phyloP scores from a whole-genome alignment of 2,797 vertebrate genomes.

The Dendrocincla fuliginosa region DNA sequence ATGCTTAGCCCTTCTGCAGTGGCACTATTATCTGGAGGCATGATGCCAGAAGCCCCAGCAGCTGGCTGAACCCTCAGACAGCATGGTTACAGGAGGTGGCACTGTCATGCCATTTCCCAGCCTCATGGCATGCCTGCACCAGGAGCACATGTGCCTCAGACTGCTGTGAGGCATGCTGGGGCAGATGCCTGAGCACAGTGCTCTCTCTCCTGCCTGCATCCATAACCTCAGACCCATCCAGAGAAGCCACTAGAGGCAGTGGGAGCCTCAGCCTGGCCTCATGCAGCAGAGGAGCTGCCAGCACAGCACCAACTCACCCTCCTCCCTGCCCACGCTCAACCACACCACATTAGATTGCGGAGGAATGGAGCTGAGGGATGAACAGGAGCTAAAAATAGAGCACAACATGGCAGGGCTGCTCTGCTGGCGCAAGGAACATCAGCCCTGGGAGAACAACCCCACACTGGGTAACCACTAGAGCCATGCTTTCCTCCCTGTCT shows the following conservation, averaged over 20 bases:
- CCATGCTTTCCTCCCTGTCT: background rate
- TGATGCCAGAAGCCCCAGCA: background rate
- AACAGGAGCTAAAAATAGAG: conserved; percentile 38
- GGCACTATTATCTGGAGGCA: background rate
- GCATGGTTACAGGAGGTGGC: fast-evolving
- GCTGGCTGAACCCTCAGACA: background rate
- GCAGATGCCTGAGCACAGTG: background rate
- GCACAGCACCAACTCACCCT: fast-evolving
- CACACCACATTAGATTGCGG: background rate
- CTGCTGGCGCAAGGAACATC: background rate
- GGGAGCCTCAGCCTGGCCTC: background rate
- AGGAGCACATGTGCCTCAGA: fast-evolving
- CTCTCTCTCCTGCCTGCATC: background rate
- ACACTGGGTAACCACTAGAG: background rate
- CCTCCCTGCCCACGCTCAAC: background rate
- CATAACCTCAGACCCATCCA: background rate
- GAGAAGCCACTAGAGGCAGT: background rate
- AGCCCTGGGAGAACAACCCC: background rate
- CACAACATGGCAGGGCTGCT: background rate
- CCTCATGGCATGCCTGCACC: fast-evolving
- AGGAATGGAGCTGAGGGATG: background rate
- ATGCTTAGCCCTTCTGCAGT: background rate
- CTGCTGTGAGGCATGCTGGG: background rate
- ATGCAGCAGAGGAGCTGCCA: background rate
- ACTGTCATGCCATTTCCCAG: background rate